Percentiles rank a stretch among this genome's conserved stretches.
These are phyloP conservation scores for Phengaris arion DNA, from an alignment of 2,888 invertebrate species.

Conservation along the genomic window DNA sequence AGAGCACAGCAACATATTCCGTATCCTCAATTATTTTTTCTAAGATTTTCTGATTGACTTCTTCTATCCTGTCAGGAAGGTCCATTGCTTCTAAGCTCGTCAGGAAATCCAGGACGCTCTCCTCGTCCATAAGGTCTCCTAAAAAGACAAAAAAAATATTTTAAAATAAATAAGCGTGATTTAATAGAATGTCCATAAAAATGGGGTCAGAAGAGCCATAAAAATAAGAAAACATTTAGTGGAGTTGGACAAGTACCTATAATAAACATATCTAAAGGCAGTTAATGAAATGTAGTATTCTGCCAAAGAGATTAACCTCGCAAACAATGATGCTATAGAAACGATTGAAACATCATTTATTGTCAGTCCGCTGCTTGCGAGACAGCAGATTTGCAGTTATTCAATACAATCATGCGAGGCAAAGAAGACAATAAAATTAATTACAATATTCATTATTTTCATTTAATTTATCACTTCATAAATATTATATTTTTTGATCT, in stretches of 20 bases:
- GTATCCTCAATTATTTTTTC: slow-evolving; percentile 94
- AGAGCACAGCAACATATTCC: slow-evolving; percentile 94
- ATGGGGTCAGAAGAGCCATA: neutral
- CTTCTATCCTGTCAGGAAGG: slow-evolving; percentile 95
- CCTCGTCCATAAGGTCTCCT: slow-evolving; percentile 97
- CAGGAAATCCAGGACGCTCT: slow-evolving; percentile 94
- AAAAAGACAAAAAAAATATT: slow-evolving; percentile 43
- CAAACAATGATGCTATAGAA: slow-evolving; percentile 37
- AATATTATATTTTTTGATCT: neutral
- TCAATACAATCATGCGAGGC: slow-evolving; percentile 3
- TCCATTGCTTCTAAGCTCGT: slow-evolving; percentile 97
- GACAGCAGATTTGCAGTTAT: slow-evolving; percentile 2
- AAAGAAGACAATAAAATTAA: neutral
- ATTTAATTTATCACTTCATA: neutral
- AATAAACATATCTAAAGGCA: slow-evolving; percentile 33
- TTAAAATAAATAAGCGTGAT: slow-evolving; percentile 32
- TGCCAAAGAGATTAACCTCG: slow-evolving; percentile 47
- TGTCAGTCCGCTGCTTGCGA: neutral
- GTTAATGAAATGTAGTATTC: slow-evolving; percentile 43
- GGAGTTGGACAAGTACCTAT: neutral
- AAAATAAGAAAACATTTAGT: neutral
- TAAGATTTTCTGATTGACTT: slow-evolving; percentile 94
- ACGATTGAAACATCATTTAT: slow-evolving; percentile 23
- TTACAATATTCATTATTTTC: neutral
- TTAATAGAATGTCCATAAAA: neutral